A percentile compares a stretch with the other conserved stretches of the same genome.
These are phyloP conservation scores for Drosophila albomicans DNA, from an alignment of 1,140 invertebrate genomes.

Conservation along the genomic window DNA sequence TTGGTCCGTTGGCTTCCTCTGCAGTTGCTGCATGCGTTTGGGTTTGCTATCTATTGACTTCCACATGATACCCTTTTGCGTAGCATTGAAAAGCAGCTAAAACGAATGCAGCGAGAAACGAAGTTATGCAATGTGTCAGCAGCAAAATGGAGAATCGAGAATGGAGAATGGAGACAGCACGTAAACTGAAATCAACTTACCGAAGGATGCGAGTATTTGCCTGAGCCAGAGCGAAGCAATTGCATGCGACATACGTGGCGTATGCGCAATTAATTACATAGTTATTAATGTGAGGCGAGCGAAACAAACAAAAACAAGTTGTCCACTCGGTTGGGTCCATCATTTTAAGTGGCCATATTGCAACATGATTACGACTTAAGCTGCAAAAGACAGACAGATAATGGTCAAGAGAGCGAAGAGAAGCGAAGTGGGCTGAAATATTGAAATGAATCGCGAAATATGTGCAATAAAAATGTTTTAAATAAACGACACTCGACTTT, in stretches of 20 bases:
- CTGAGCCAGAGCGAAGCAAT: conserved; percentile 8
- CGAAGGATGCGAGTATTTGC: conserved; percentile 7
- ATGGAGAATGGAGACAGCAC: conserved; percentile 2
- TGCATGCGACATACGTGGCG: conserved; percentile 56
- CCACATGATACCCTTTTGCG: conserved; percentile 4
- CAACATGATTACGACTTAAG: conserved; percentile 72
- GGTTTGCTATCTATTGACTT: conserved; percentile 8
- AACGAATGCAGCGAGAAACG: conserved; percentile 30
- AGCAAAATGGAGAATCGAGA: conserved; percentile 12
- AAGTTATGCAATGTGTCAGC: conserved; percentile 41
- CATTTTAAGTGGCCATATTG: conserved; percentile 73
- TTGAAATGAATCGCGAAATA: conserved; percentile 77
- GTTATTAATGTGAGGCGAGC: conserved; percentile 54
- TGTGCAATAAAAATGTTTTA: conserved; percentile 76
- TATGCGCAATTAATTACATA: conserved; percentile 75
- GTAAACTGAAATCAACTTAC: conserved; percentile 24
- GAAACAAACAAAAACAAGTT: conserved; percentile 45
- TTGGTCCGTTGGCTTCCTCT: neutral
- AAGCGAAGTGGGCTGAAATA: conserved; percentile 36
- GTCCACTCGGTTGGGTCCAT: conserved; percentile 47
- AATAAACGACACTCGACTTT: conserved; percentile 71
- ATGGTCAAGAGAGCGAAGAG: neutral
- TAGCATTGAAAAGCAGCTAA: conserved; percentile 12
- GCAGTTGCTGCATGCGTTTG: neutral
- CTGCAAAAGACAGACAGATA: conserved; percentile 9